phyloP scores from a whole-genome alignment of 1,140 invertebrate genomes.

The Phymorhynchus buccinoides region DNA sequence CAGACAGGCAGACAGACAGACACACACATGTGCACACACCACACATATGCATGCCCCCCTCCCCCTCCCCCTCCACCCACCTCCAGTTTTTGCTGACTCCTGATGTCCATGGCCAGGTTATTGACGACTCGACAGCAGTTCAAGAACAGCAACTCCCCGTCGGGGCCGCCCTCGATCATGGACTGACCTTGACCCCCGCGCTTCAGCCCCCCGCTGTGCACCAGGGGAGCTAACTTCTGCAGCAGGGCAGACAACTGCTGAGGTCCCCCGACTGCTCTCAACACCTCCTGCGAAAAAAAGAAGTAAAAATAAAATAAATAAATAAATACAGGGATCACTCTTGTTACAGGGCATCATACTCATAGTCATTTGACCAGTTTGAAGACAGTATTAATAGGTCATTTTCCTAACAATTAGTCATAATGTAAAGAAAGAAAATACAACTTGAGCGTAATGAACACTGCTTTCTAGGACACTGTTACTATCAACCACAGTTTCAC shows the following conservation, averaged over 20 bases:
- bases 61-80: neutral
- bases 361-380: too few species aligned
- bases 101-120: constrained; percentile 76
- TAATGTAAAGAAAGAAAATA: too few species aligned
- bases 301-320: too few species aligned
- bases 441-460: too few species aligned
- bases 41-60: neutral
- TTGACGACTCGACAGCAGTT: constrained; percentile 75
- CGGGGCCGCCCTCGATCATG: neutral
- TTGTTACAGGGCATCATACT: too few species aligned
- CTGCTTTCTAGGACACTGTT: too few species aligned
- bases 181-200: neutral
- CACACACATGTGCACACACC: neutral
- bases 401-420: too few species aligned
- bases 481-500: too few species aligned
- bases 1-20: neutral
- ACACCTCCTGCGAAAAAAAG: constrained; percentile 72
- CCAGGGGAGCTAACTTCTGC: constrained; percentile 32
- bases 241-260: constrained; percentile 74
- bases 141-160: neutral
- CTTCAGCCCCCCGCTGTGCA: constrained; percentile 47
- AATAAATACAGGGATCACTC: too few species aligned
- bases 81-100: constrained; percentile 31
- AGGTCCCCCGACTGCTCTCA: constrained; percentile 77
- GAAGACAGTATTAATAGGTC: too few species aligned